phyloP scores from a whole-genome alignment of 2,888 invertebrate species.

The Listrodromus nycthemerus region DNA sequence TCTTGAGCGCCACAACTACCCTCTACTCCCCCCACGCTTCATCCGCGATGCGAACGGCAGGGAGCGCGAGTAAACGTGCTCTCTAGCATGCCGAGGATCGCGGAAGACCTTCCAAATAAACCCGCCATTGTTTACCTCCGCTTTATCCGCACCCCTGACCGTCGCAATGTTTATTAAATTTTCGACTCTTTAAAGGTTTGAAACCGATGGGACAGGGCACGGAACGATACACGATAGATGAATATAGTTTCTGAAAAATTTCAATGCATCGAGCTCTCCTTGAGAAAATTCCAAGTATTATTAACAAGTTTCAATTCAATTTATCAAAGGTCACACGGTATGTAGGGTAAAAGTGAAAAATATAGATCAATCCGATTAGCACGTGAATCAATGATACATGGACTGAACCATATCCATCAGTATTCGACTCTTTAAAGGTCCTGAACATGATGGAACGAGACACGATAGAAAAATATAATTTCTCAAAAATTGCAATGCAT shows the following conservation, averaged over 20 bases:
- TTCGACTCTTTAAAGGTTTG: background rate
- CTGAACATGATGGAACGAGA: background rate
- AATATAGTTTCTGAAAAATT: too few species aligned
- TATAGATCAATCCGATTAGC: too few species aligned
- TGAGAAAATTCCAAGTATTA: too few species aligned
- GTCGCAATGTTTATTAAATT: slow-evolving; percentile 54
- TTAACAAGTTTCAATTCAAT: too few species aligned
- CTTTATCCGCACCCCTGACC: slow-evolving; percentile 52
- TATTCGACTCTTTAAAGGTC: background rate
- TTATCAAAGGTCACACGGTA: too few species aligned
- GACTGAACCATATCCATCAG: too few species aligned
- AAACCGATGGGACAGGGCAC: slow-evolving; percentile 6
- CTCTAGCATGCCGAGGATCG: slow-evolving; percentile 24
- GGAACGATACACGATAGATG: background rate
- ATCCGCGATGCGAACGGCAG: slow-evolving; percentile 48
- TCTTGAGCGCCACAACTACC: slow-evolving; percentile 42
- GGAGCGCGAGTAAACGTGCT: slow-evolving; percentile 44
- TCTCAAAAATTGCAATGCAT: too few species aligned
- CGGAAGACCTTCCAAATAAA: slow-evolving; percentile 38
- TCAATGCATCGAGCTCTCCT: too few species aligned
- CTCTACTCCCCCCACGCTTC: slow-evolving; percentile 10
- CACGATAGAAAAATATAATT: too few species aligned
- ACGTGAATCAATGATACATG: too few species aligned
- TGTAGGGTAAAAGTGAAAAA: too few species aligned
- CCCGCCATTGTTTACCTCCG: slow-evolving; percentile 49